Base-by-base conservation (phyloP, 1,140 invertebrate species). In the Rhagoletis pomonella region DNA sequence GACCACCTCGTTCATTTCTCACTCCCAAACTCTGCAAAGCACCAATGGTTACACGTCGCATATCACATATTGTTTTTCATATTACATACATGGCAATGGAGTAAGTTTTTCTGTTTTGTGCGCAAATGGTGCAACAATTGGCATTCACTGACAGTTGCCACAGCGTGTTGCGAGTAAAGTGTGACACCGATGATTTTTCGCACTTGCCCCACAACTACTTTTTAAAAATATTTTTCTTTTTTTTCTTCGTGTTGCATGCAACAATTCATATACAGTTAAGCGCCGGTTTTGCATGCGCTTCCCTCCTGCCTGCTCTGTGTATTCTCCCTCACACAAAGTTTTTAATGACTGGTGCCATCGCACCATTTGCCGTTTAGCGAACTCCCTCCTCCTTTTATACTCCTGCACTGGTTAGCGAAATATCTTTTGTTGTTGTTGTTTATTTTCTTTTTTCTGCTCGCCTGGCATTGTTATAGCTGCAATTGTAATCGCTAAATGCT, bases 111-210 rank as follows among this genome's bases (percentile, higher is more conserved):
- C 10, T 47, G 39, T 50, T 81, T 81, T 81, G 47, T 55, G 47
- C 10, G 5, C 2, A 81, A 73, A 10, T 10, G 4, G 44, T 73
- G 44, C 73, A 50, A 81, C 73, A 81, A 81, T 81, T 81, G 73
- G 42, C 73, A 81, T 58, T 55, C 73, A n/a, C 73, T 50, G 17
- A 81, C 73, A 50, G 73, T 81, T 81, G 73, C 73, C 73, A 55
- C 47, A 7, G 73, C 47, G 47, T 58, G 73, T 81, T 81, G 47
- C 73, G 5, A 55, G 29, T 29, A 29, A 29, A 29, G 47, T 81
- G 47, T 81, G 73, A 81, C 47, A 55, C 19, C 47, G 29, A 81
- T 55, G 73, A 9, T 81, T 55, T 81, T 81, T 81, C 17, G 17
- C 73, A 29, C n/a, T 81, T 81, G 6, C 44, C 73, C 2, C 6